Percentiles rank a stretch among this genome's conserved stretches.
phyloP scores from a whole-genome alignment of 1,140 invertebrate genomes.

The Riptortus pedestris region DNA sequence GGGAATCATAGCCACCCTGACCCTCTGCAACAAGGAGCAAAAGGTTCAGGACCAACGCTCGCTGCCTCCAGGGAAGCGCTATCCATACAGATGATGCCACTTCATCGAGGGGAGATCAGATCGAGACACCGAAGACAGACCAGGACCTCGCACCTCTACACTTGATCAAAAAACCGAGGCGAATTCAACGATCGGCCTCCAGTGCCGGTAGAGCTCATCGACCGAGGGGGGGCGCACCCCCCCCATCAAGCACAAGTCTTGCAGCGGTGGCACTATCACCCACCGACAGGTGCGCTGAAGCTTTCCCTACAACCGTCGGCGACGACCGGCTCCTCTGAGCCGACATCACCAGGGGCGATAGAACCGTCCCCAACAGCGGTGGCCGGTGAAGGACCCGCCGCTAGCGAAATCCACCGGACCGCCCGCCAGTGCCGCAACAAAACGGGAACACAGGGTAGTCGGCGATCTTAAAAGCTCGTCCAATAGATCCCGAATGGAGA shows the following conservation, averaged over 20 bases:
- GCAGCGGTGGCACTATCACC: neutral
- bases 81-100: neutral
- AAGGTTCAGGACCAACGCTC: neutral
- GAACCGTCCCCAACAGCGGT: no score
- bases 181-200: neutral
- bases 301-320: no score
- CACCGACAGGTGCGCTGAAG: no score
- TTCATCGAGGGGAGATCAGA: neutral
- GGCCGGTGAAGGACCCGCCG: no score
- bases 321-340: no score
- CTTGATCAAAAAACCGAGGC: neutral
- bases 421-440: neutral
- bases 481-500: neutral
- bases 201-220: neutral
- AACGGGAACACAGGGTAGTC: neutral
- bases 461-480: neutral
- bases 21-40: neutral
- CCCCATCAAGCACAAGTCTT: neutral
- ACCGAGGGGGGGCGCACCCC: neutral
- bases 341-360: no score
- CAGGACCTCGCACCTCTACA: neutral
- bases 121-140: neutral
- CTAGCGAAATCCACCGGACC: neutral
- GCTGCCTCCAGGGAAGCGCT: neutral
- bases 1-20: neutral